Percentiles rank a stretch among this genome's conserved stretches.
These are phyloP conservation scores for Ciona savignyi DNA, from an alignment of 23 tunicate species.

Conservation along the genomic window DNA sequence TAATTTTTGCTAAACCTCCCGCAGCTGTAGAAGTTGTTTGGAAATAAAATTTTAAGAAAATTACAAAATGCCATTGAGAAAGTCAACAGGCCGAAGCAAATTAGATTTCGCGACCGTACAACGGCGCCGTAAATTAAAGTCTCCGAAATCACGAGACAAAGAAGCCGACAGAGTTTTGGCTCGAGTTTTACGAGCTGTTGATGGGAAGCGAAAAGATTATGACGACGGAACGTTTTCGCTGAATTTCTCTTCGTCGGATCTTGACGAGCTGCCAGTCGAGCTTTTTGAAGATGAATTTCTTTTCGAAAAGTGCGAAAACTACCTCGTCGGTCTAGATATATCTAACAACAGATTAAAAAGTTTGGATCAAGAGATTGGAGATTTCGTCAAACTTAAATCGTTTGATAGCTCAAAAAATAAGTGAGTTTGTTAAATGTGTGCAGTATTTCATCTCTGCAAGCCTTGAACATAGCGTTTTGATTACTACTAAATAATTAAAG, in stretches of 20 bases:
- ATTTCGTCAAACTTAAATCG: conserved; percentile 36
- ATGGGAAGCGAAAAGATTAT: conserved; percentile 30
- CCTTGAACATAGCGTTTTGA: no score
- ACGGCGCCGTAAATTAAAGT: conserved; percentile 48
- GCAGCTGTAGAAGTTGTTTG: no score
- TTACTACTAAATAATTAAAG: no score
- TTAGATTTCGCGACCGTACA: conserved; percentile 63
- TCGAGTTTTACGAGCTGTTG: conserved; percentile 29
- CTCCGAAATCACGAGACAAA: conserved; percentile 34
- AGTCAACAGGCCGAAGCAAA: conserved; percentile 29
- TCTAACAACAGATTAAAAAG: conserved; percentile 47
- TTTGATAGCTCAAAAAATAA: conserved; percentile 63
- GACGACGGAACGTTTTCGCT: conserved; percentile 27
- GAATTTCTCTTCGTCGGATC: conserved; percentile 22
- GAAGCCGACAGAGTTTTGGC: conserved; percentile 65
- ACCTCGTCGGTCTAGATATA: conserved; percentile 37
- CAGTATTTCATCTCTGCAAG: no score
- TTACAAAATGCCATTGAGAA: conserved; percentile 71
- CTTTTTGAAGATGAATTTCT: conserved; percentile 89
- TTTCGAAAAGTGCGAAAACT: conserved; percentile 51
- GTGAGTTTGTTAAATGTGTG: no score
- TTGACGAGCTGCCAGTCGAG: conserved; percentile 56
- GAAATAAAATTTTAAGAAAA: no score
- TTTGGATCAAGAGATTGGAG: conserved; percentile 64
- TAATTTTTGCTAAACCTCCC: no score